phyloP scores from a whole-genome alignment of 2,113 vertebrate genomes.

The Burhinus bistriatus region DNA sequence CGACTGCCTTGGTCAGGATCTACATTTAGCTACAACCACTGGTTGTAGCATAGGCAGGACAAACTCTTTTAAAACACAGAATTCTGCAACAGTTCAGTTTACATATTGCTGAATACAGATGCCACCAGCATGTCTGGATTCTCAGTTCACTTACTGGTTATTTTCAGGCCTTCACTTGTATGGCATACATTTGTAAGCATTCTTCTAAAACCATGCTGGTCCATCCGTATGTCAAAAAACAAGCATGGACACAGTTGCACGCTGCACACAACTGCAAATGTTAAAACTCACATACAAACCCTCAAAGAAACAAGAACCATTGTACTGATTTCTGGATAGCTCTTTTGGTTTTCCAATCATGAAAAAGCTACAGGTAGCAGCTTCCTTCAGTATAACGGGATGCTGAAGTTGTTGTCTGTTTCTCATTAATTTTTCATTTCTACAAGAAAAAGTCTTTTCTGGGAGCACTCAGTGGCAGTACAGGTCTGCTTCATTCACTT shows the following conservation, averaged over 20 bases:
- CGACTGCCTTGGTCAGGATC: neutral
- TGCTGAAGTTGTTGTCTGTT: constrained; percentile 11
- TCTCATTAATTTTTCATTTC: constrained; percentile 57
- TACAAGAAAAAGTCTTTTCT: constrained; percentile 30
- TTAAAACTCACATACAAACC: neutral
- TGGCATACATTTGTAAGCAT: neutral
- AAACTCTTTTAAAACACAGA: neutral
- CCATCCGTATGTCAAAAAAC: neutral
- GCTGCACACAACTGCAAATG: neutral
- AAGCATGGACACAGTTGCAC: neutral
- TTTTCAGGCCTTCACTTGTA: neutral
- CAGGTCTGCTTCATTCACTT: neutral
- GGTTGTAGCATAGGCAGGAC: neutral
- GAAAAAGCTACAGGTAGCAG: constrained; percentile 31
- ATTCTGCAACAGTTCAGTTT: neutral
- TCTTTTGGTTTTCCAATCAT: constrained; percentile 19
- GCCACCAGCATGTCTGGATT: neutral
- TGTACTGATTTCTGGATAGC: neutral
- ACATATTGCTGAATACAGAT: neutral
- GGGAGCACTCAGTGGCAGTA: neutral
- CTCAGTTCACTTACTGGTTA: neutral
- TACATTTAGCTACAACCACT: neutral
- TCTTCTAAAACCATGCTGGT: neutral
- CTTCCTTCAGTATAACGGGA: neutral
- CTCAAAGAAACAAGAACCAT: neutral